A percentile compares a stretch with the other conserved stretches of the same genome.
Conservation (phyloP, 2,113 vertebrate species). For the Brachyistius frenatus region DNA sequence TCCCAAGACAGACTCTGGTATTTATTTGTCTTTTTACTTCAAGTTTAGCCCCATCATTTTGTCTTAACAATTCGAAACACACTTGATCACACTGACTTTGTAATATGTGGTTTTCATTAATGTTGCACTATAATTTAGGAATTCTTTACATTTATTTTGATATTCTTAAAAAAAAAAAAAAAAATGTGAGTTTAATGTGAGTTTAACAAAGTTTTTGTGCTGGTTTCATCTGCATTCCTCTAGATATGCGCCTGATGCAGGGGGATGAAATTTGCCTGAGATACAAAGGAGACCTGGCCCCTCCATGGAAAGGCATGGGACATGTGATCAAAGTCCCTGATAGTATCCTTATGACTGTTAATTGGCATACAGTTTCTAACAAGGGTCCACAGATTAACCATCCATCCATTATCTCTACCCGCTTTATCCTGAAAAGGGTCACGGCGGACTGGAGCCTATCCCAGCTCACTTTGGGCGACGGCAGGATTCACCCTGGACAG, state of each 20-base stretch:
- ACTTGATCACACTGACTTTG: no score
- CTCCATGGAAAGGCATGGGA: constrained; percentile 97
- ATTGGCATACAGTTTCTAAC: neutral
- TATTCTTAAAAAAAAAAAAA: no score
- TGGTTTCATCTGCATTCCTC: constrained; percentile 7
- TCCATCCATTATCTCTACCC: no score
- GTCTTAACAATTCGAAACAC: no score
- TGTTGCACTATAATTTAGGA: no score
- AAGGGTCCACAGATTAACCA: no score
- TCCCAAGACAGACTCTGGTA: constrained; percentile 97
- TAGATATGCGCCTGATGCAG: constrained; percentile 99
- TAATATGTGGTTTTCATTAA: no score
- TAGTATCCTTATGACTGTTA: constrained; percentile 90
- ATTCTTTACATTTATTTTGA: neutral
- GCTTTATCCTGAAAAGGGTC: no score
- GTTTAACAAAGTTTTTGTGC: neutral
- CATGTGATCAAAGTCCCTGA: constrained; percentile 99
- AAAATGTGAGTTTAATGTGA: no score
- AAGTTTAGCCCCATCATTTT: constrained; percentile 76
- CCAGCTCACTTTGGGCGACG: no score
- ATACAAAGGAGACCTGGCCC: constrained; percentile 96
- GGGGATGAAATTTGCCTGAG: constrained; percentile 98
- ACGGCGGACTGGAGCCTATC: no score
- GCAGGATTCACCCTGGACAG: no score
- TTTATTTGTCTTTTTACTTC: constrained; percentile 71